Evolutionary conservation across 2,113 vertebrate genomes (phyloP).

Genomic region (Trematomus loennbergii): DNA sequence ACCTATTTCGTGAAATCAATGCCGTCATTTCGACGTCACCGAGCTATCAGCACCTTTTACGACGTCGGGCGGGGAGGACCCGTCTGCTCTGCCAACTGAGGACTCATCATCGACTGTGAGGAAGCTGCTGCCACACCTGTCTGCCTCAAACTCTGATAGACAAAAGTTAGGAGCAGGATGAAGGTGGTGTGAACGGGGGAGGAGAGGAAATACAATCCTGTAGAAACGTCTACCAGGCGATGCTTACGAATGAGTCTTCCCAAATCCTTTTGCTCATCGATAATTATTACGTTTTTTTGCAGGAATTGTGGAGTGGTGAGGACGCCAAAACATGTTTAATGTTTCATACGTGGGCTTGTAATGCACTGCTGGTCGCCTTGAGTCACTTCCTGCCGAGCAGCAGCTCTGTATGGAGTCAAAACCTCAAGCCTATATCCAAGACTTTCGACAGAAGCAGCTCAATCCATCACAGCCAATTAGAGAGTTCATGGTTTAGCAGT

Average conservation of each 20-base stretch:
- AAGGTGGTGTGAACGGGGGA: conserved; percentile 25
- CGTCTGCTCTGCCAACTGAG: background rate
- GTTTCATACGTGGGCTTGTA: conserved; percentile 29
- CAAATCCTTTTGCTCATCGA: background rate
- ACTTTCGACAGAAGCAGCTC: conserved; percentile 45
- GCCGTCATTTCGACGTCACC: background rate
- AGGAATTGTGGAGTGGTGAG: conserved; percentile 4
- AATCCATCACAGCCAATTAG: conserved; percentile 78
- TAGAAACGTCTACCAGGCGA: background rate
- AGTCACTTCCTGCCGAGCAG: conserved; percentile 57
- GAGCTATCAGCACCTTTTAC: conserved; percentile 58
- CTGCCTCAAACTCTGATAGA: conserved; percentile 21
- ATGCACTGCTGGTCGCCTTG: background rate
- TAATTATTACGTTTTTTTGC: conserved; percentile 22
- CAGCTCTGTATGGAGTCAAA: conserved; percentile 37
- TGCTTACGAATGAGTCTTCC: background rate
- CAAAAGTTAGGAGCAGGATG: conserved; percentile 9
- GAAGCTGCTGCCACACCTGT: conserved; percentile 34
- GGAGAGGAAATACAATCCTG: conserved; percentile 14
- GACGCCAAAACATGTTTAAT: conserved; percentile 9
- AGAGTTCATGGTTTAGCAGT: conserved; percentile 53
- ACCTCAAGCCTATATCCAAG: conserved; percentile 55
- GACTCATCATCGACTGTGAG: background rate
- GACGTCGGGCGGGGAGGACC: background rate
- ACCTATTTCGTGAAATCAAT: conserved; percentile 14